Conservation (phyloP, 1,140 invertebrate species). For the Gryon sp. region DNA sequence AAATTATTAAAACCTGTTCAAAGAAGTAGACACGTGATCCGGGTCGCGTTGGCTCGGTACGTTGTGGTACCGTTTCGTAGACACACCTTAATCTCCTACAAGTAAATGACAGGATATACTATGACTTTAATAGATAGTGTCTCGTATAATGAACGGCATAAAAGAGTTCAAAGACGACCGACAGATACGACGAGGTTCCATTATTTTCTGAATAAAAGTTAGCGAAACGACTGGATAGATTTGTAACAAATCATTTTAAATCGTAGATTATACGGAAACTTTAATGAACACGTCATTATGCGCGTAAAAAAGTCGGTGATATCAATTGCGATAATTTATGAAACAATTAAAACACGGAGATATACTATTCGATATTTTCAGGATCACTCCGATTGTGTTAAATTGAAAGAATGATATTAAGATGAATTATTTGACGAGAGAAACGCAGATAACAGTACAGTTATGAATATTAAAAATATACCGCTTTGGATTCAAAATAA, state of each 20-base stretch:
- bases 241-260: slow-evolving; percentile 60
- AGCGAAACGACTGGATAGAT: slow-evolving; percentile 46
- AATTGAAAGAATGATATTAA: slow-evolving; percentile 50
- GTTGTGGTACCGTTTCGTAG: slow-evolving; percentile 63
- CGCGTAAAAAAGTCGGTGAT: slow-evolving; percentile 5
- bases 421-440: slow-evolving; percentile 41
- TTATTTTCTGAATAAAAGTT: slow-evolving; percentile 58
- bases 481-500: slow-evolving; percentile 32
- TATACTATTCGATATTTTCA: slow-evolving; percentile 23
- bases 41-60: slow-evolving; percentile 60
- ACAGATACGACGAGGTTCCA: slow-evolving; percentile 56
- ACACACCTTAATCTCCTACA: slow-evolving; percentile 66
- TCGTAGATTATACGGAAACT: slow-evolving; percentile 22
- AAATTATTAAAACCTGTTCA: slow-evolving; percentile 56
- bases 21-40: slow-evolving; percentile 67
- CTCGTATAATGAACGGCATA: slow-evolving; percentile 62
- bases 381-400: slow-evolving; percentile 10
- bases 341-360: slow-evolving; percentile 43
- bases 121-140: slow-evolving; percentile 65
- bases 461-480: slow-evolving; percentile 49
- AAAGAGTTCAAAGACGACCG: slow-evolving; percentile 63
- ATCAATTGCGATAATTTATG: slow-evolving; percentile 46
- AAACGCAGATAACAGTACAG: slow-evolving; percentile 27
- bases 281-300: slow-evolving; percentile 55
- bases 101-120: slow-evolving; percentile 65